Evolutionary conservation across 1,140 invertebrate genomes (phyloP), one percentile per base, ranked within the genome.

Genomic region (Drosophila novamexicana): DNA sequence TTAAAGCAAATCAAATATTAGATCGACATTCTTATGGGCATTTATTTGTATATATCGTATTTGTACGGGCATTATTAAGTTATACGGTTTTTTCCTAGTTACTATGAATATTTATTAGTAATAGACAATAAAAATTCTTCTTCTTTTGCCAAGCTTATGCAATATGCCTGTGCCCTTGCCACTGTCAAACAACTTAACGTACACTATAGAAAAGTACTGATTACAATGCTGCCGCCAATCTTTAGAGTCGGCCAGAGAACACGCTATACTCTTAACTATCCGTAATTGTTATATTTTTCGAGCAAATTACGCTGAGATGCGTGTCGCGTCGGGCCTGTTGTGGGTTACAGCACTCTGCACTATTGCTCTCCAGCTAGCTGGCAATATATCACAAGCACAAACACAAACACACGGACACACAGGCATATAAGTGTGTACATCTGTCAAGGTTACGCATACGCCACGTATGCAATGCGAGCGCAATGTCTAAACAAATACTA

Each of bases 361-460:
- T 56, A 62, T 70, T 77, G 49, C 74, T 66, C 61, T 76, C 67
- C 53, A 74, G 69, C 40, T 77, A 32, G 57, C 63, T 64, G 71
- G 78, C 59, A 80, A 80, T 80, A 80, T 71, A 61, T 71, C 58
- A 74, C 64, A 68, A 14, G 49, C 58, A 62, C 39, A 29, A 2
- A 10, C 14, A 29, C 39, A 36, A 22, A 3, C 22, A 22, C 1
- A 22, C 22, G 37, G 7, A 54, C 10, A 32, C 36, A 42, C 3
- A 9, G 3, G 34, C 8, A n/a, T 36, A 1, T 22, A 40, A 22
- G 10, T 40, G 49, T 22, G 39, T 50, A 77, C 75, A 81, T 63
- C 66, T 72, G 70, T 89, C 84, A 89, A 89, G 84, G 84, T 89
- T 89, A 89, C 85, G 77, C 84, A 89, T 89, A 78, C 84, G 84